Base-by-base conservation (phyloP, 2,113 vertebrate genomes). In the Hippolais icterina region DNA sequence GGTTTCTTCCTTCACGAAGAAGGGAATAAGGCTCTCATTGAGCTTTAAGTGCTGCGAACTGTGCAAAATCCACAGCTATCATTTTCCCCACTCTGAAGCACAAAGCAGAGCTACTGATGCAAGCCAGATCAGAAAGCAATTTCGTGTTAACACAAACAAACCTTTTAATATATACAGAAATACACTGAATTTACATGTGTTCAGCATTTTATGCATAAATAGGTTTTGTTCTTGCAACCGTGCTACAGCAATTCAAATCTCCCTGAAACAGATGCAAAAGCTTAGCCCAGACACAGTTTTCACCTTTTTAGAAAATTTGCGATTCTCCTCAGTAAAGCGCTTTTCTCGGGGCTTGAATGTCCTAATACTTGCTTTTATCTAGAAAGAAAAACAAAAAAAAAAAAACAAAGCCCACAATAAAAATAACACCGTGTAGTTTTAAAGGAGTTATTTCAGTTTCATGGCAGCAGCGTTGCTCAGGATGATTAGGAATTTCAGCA, bases 261-360 rank as follows among this genome's bases (percentile, higher is more conserved):
- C 89, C 25, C 21, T 3, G 1, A 63, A 76, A 56, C 5, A 41
- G 19, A 79, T 8, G 33, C 2, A 8, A 74, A 47, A 79, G 37
- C 47, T 83, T 20, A 72, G 57, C 61, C 44, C 16, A 35, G 57
- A 10, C 7, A 64, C 27, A 23, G 97, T 25, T 27, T 98, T 83
- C 93, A 99, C 99, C 99, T 99, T 99, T 98, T 99, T 99, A 90
- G 98, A 99, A 94, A 99, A 98, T 95, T 99, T 99, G 39, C 97
- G 96, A 83, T 97, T 98, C 66, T 99, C 99, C 93, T 99, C 99
- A 6, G 94, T 89, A 74, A 98, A 98, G 95, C 98, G 98, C 37
- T 97, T 98, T 95, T 99, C 99, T 91, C 98, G 98, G 12, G 99
- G 99, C 52, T 97, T 96, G 92, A 99, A 99, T 35, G 99, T 99